phyloP scores from a whole-genome alignment of 2,888 invertebrate species.

The Cerastis leucographa region DNA sequence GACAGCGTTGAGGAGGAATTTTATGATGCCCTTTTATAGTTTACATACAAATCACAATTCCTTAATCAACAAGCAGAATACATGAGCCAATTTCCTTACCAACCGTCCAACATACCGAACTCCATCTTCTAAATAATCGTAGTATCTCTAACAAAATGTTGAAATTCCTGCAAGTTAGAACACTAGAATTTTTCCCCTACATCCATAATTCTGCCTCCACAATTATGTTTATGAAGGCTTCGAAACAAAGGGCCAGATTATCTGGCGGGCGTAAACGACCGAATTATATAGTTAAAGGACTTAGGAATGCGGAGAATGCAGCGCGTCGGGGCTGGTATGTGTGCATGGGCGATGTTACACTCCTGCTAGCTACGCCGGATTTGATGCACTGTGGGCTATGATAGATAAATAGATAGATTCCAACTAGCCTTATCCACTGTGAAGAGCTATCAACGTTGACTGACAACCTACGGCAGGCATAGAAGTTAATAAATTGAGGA shows the following conservation, averaged over 20 bases:
- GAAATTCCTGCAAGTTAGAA: conserved; percentile 64
- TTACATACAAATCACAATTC: conserved; percentile 31
- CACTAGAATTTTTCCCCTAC: conserved; percentile 69
- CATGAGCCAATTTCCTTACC: conserved; percentile 36
- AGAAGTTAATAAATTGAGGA: not conserved
- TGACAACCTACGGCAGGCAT: not conserved
- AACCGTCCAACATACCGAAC: conserved; percentile 16
- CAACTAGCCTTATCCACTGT: not conserved
- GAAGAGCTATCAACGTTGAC: not conserved
- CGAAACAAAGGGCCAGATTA: conserved; percentile 85
- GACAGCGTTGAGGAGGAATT: no score
- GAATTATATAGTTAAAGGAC: conserved; percentile 85
- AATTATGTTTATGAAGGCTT: conserved; percentile 84
- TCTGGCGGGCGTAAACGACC: conserved; percentile 81
- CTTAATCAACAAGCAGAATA: conserved; percentile 41
- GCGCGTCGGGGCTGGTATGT: conserved; percentile 70
- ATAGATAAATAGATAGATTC: not conserved
- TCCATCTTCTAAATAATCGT: conserved; percentile 29
- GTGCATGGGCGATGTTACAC: conserved; percentile 42
- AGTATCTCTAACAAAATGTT: conserved; percentile 55
- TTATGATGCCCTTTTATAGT: no score
- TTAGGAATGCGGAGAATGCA: conserved; percentile 74
- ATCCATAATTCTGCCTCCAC: conserved; percentile 77
- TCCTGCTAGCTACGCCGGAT: conserved; percentile 45
- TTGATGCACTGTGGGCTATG: conserved; percentile 35